Evolutionary conservation across 1,140 invertebrate genomes (phyloP).

Genomic region (Tigriopus japonicus): DNA sequence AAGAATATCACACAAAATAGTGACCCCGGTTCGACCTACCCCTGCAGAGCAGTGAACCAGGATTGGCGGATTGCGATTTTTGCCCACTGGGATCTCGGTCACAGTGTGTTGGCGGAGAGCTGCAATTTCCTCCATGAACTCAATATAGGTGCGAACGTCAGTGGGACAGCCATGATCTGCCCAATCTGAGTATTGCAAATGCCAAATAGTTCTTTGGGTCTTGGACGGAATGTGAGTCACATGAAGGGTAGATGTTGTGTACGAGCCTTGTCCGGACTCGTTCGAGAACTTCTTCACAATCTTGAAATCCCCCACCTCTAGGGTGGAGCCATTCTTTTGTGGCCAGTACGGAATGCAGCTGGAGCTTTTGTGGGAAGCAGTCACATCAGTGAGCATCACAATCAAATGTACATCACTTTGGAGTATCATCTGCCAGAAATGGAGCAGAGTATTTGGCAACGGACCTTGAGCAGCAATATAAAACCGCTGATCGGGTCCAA

Average conservation of each 20-base stretch:
- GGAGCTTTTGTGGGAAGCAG: constrained; percentile 23
- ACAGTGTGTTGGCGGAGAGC: constrained; percentile 54
- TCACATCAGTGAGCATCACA: constrained; percentile 44
- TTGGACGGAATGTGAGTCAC: constrained; percentile 22
- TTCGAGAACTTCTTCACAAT: constrained; percentile 26
- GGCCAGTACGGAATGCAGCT: constrained; percentile 20
- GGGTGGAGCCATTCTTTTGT: constrained; percentile 17
- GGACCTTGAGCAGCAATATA: constrained; percentile 67
- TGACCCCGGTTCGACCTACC: constrained; percentile 47
- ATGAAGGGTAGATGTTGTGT: constrained; percentile 27
- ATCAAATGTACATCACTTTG: constrained; percentile 57
- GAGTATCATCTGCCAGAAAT: constrained; percentile 75
- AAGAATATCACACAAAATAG: constrained; percentile 55
- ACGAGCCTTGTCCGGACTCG: constrained; percentile 24
- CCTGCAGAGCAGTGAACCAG: constrained; percentile 47
- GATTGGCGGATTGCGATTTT: constrained; percentile 46
- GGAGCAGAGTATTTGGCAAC: constrained; percentile 32
- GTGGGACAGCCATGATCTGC: constrained; percentile 44
- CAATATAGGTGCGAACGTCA: constrained; percentile 22
- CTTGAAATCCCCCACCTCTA: constrained; percentile 18
- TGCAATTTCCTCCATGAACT: constrained; percentile 64
- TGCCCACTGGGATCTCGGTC: constrained; percentile 38
- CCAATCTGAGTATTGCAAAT: constrained; percentile 60
- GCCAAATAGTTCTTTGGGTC: constrained; percentile 44
- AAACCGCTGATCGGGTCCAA: constrained; percentile 49